Evolutionary conservation across 2,113 vertebrate species (phyloP).

Genomic region (Leucoraja erinaceus): DNA sequence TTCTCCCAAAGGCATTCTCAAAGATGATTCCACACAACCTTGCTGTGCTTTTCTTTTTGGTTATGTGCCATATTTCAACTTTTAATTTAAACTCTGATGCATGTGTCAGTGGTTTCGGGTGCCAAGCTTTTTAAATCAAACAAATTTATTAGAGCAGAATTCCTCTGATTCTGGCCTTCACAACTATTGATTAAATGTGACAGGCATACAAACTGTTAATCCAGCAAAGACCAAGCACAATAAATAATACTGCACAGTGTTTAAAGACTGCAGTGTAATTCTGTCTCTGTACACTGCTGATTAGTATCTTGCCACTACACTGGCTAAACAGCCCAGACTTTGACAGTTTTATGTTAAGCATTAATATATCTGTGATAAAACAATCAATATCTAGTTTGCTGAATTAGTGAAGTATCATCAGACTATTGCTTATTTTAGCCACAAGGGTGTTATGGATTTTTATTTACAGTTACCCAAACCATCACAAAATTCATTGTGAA

Average conservation of each 20-base stretch:
- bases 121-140: slow-evolving; percentile 65
- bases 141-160: slow-evolving; percentile 70
- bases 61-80: slow-evolving; percentile 58
- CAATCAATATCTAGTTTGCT: slow-evolving; percentile 35
- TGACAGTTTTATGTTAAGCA: slow-evolving; percentile 44
- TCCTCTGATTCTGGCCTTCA: slow-evolving; percentile 56
- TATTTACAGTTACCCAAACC: neutral
- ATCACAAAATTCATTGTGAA: neutral
- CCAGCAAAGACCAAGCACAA: slow-evolving; percentile 52
- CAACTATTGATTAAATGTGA: slow-evolving; percentile 69
- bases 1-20: slow-evolving; percentile 49
- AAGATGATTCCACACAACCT: slow-evolving; percentile 52
- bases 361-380: slow-evolving; percentile 39
- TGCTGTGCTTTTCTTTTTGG: slow-evolving; percentile 48
- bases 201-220: slow-evolving; percentile 65
- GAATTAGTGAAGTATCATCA: slow-evolving; percentile 37
- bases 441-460: neutral
- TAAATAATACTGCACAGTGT: slow-evolving; percentile 49
- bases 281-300: slow-evolving; percentile 42
- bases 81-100: slow-evolving; percentile 67
- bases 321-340: slow-evolving; percentile 41
- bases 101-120: slow-evolving; percentile 55
- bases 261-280: slow-evolving; percentile 55
- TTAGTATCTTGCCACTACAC: slow-evolving; percentile 39
- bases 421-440: neutral